Percentiles rank a stretch among this genome's conserved stretches.
Evolutionary conservation across 1,140 invertebrate species (phyloP).

Genomic region (Sipha flava): DNA sequence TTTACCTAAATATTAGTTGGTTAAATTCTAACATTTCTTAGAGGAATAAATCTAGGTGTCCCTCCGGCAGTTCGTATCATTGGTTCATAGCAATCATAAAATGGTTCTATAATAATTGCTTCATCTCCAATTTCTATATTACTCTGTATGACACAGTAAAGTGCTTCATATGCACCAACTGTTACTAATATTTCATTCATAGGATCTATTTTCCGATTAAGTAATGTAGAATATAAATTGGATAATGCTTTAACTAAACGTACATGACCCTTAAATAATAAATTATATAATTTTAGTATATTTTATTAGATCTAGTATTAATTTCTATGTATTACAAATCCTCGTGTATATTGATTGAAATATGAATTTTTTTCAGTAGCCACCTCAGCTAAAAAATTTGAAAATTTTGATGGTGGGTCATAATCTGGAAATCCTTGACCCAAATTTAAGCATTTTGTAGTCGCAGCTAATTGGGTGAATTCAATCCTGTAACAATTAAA

Average conservation of each 20-base stretch:
- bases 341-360: constrained; percentile 84
- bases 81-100: constrained; percentile 95
- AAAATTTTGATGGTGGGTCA: constrained; percentile 48
- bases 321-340: constrained; percentile 59
- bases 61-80: constrained; percentile 86
- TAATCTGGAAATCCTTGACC: constrained; percentile 98
- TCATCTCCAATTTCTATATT: constrained; percentile 78
- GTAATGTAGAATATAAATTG: constrained; percentile 73
- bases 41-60: constrained; percentile 73
- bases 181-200: constrained; percentile 80
- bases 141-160: constrained; percentile 75
- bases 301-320: background rate
- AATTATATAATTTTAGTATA: background rate
- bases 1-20: background rate
- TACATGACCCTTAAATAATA: constrained; percentile 73
- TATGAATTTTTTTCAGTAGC: constrained; percentile 61
- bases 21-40: constrained; percentile 60
- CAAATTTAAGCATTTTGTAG: constrained; percentile 87
- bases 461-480: constrained; percentile 76
- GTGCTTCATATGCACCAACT: constrained; percentile 85
- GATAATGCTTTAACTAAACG: constrained; percentile 74
- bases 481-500: constrained; percentile 70
- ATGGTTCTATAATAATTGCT: constrained; percentile 96
- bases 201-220: constrained; percentile 67
- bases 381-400: constrained; percentile 61